Base-by-base conservation (phyloP, 2,113 vertebrate species). In the Leptodactylus fuscus region DNA sequence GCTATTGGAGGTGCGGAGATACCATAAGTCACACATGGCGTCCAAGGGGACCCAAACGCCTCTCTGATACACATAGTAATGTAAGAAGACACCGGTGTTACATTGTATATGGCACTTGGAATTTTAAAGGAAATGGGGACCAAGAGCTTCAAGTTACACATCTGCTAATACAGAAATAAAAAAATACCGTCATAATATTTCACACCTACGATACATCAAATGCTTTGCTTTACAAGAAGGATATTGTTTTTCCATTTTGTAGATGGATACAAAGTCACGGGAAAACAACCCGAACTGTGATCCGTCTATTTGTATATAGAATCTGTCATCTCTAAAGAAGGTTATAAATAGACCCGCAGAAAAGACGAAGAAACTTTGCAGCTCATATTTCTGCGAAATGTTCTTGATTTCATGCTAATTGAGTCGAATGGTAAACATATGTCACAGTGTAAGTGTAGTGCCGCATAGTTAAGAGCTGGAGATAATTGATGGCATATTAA, bases 371-470 rank as follows among this genome's bases (percentile, higher is more conserved):
- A 38, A 22, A 55, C 4, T 20, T 51, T 55, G 29, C 32, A 55
- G 49, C 49, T 12, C 27, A 53, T 78, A 79, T 60, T 60, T 51
- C 75, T 15, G 18, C n/a, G 22, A 36, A 58, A 78, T 12, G 32
- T 15, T 60, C 48, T 58, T 48, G 24, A 75, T 75, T 75, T 49
- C 76, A 41, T 58, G 34, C 12, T 58, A 55, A 79, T 79, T 38
- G 51, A 60, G 76, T 22, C 24, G 34, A 58, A 79, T 79, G 32
- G 18, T 60, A 79, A 53, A 53, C 48, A 82, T 71, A 55, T 82
- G 65, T 73, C 65, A 38, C 22, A 27, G 46, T 11, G 29, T 70
- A 70, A 34, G 27, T 38, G 27, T 55, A 58, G 5, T 3, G 75
- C 16, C 1, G 36, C 49, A 15, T 55, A 24, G 32, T 32, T 38